Evolutionary conservation across 2,888 invertebrate species (phyloP), one percentile per base, ranked within the genome.

Genomic region (Drosophila melanosoma): DNA sequence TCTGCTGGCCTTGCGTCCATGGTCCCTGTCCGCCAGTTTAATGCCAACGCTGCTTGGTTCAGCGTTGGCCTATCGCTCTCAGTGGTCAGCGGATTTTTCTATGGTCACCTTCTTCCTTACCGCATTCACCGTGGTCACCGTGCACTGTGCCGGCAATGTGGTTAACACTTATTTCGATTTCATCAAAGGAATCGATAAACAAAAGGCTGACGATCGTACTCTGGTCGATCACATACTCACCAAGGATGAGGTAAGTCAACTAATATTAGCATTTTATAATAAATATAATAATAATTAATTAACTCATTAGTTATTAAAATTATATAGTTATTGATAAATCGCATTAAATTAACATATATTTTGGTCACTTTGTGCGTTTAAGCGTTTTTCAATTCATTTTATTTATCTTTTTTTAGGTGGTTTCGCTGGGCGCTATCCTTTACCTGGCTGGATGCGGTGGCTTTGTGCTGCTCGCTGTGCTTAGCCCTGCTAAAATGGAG

Each of bases 91-190:
- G 38, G 96, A 96, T 74, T 98, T 98, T 93, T 97, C 96, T 91
- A 95, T 96, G 94, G 93, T 96, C 71, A 96, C 96, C 0, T 95
- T 98, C 79, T 89, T 98, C 52, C 94, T 98, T 17, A 98, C 98
- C 3, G 94, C 97, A 58, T 95, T 97, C 84, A 98, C 98, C 4
- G 96, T 98, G 29, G 95, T 98, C 70, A 97, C 97, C 1, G 99
- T 99, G 4, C 99, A 99, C 92, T 98, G 98, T 72, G 99, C 99
- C 72, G 99, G 98, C 61, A 99, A 99, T 93, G 96, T 99, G 48
- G 98, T 99, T 32, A 99, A 99, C 93, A 99, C 99, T 0, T 99
- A 98, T 93, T 99, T 97, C 92, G 99, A 99, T 93, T 99, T 97
- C 92, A 96, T 97, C 38, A 97, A 97, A 94, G 99, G 97, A 54